Base-by-base conservation (phyloP, 2,888 invertebrate genomes). In the Synanthedon formicaeformis region DNA sequence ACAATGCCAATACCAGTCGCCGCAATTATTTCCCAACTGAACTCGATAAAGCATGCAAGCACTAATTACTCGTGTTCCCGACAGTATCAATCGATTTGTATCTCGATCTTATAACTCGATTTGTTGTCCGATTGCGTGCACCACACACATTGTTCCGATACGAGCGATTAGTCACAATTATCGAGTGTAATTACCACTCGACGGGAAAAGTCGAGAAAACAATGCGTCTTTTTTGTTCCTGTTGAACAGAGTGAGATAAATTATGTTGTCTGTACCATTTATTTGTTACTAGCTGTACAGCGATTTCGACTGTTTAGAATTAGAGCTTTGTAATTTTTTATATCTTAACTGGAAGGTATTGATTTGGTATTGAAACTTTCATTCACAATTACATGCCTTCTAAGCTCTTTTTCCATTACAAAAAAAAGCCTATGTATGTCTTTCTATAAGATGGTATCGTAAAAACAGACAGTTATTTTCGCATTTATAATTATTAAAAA, bases 91-190 rank as follows among this genome's bases (percentile, higher is more conserved):
- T 18, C 49, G 16, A 18, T 49, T 49, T 49, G 12, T 49, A 18
- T 49, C 49, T 49, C 13, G n/a, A n/a, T 45, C 45, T 45, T 45
- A 23, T 23, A 49, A 45, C 45, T 49, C 49, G 49, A 49, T 56
- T 59, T 55, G 62, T 62, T 61, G 62, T 55, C 52, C 14, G 50
- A 60, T 71, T 57, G 49, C 73, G 66, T 73, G 71, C 54, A 54
- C 23, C 50, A 23, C 48, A 55, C 56, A 50, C 53, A 56, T 60
- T 67, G 69, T 79, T 77, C 75, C 76, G 78, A 75, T 70, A 70
- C 73, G 62, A 71, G 40, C 73, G 74, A 82, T 82, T 82, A 76
- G 67, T 58, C 68, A 60, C 78, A 77, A 80, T 82, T 77, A 78
- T 66, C 60, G 59, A 62, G 52, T 63, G 54, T 77, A 77, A 78